A percentile compares a stretch with the other conserved stretches of the same genome.
Evolutionary conservation across 2,888 invertebrate species (phyloP).

Genomic region (Pantelozetes paolii): DNA sequence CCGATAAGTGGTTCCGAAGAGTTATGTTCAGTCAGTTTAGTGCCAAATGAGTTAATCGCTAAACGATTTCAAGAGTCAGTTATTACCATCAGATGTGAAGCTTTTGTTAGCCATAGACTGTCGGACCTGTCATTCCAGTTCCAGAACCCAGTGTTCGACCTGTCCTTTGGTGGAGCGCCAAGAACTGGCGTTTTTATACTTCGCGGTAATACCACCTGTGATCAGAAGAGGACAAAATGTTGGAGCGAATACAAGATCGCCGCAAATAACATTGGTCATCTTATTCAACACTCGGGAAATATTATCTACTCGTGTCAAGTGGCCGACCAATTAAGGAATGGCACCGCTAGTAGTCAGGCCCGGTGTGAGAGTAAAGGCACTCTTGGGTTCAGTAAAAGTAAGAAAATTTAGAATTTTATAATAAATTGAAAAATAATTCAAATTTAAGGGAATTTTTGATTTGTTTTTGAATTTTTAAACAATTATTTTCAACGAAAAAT

Average conservation of each 20-base stretch:
- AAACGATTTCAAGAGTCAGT: conserved; percentile 23
- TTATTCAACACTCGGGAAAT: conserved; percentile 6
- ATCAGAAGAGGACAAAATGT: neutral
- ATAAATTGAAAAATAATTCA: neutral
- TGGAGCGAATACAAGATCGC: conserved; percentile 23
- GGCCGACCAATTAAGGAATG: neutral
- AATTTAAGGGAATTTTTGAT: neutral
- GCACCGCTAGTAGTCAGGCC: neutral
- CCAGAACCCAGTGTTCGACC: conserved; percentile 22
- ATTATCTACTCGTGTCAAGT: conserved; percentile 26
- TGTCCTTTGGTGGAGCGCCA: conserved; percentile 19
- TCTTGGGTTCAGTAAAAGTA: conserved; percentile 16
- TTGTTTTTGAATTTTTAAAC: too few species aligned
- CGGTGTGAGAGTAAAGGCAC: neutral
- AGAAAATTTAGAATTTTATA: neutral
- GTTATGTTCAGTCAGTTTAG: conserved; percentile 27
- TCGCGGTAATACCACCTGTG: conserved; percentile 1
- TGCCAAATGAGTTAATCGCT: conserved; percentile 20
- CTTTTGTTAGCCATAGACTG: neutral
- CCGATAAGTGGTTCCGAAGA: neutral
- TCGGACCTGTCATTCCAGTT: neutral
- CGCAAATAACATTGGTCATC: neutral
- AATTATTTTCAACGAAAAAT: too few species aligned
- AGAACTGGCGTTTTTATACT: conserved; percentile 16
- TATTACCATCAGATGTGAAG: conserved; percentile 15